Evolutionary conservation across 2,888 invertebrate genomes (phyloP).

Genomic region (Arrhopalites spinosus): DNA sequence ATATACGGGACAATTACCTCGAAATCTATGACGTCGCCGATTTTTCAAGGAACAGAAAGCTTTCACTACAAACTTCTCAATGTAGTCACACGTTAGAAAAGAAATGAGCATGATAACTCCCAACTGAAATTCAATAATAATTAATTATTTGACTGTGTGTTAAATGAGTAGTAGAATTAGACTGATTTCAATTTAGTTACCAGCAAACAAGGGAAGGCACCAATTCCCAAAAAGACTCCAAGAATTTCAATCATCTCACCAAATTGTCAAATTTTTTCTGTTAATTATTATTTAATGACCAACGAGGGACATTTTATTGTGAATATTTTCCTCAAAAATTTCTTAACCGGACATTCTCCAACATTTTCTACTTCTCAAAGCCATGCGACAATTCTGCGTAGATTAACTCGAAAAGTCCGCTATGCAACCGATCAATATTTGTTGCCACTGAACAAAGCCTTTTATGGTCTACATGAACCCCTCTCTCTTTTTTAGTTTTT

Average conservation of each 20-base stretch:
- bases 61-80: conserved; percentile 37
- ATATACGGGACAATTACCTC: conserved; percentile 4
- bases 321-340: too few relatives aligned
- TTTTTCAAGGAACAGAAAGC: conserved; percentile 36
- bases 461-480: too few relatives aligned
- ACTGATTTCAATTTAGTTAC: conserved; percentile 12
- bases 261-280: too few relatives aligned
- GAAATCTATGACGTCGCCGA: conserved; percentile 20
- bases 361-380: too few relatives aligned
- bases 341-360: too few relatives aligned
- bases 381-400: too few relatives aligned
- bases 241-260: conserved; percentile 18
- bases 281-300: too few relatives aligned
- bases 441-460: too few relatives aligned
- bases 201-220: conserved; percentile 28
- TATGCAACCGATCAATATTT: too few relatives aligned
- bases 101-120: conserved; percentile 37
- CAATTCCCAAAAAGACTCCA: conserved; percentile 24
- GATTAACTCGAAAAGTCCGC: too few relatives aligned
- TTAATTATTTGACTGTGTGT: not conserved
- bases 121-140: conserved; percentile 12
- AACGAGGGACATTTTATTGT: too few relatives aligned
- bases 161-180: not conserved
- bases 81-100: conserved; percentile 39
- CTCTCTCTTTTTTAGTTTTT: too few relatives aligned